Base-by-base conservation (phyloP, 2,797 vertebrate genomes). In the Urosaurus nigricauda region DNA sequence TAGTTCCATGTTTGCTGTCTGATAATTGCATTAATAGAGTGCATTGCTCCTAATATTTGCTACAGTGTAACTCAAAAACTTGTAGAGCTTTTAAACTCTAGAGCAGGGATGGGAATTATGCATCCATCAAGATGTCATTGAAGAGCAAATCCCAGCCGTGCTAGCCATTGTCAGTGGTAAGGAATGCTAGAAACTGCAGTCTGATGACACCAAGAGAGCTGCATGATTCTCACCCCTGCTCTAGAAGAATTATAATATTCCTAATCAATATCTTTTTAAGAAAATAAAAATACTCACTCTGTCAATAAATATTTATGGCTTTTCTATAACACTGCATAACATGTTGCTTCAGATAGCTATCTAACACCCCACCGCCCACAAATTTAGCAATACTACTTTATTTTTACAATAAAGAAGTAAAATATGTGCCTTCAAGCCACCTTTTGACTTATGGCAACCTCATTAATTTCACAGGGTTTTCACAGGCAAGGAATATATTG, bases 21-120 rank as follows among this genome's bases (percentile, higher is more conserved):
- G 88, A 60, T 85, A 91, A 35, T 43, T 74, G 73, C 92, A 83
- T 43, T 89, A 91, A 80, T 85, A 21, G 78, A 79, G 73, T 87
- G 21, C 86, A 94, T 93, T 14, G 65, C 87, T 89, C 86, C 92
- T 92, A 87, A 32, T 93, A 91, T 68, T 92, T 93, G 63, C 73
- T 2, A 6, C 9, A 80, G 74, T 80, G 84, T 68, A 32, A n/a
- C 73, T 65, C 70, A 94, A 90, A 95, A 91, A 87, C 58, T 85
- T 81, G 71, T n/a, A 75, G 26, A 68, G 65, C 26, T 68, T 68
- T 29, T 68, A 68, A 65, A 32, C 65, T 68, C 65, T 68, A 68
- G 65, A 12, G 11, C 29, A 68, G 65, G 65, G 65, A 68, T 68
- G 29, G 65, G 65, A 68, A 32, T 32, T 29, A 11, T 12, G 11